Conservation (phyloP, 2,797 vertebrate species). For the Myotis daubentonii region DNA sequence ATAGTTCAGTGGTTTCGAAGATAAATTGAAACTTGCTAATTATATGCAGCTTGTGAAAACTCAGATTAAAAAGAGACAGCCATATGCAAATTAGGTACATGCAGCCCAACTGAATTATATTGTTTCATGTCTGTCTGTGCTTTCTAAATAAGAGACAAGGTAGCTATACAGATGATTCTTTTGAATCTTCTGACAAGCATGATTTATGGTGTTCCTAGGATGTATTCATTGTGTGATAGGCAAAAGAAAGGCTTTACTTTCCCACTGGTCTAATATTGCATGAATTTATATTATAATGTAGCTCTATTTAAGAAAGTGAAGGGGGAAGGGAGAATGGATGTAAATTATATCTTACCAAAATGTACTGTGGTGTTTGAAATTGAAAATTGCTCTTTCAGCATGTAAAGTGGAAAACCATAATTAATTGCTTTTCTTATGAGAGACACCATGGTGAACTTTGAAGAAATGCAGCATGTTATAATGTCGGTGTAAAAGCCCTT, state of each 20-base stretch:
- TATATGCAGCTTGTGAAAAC: conserved; percentile 83
- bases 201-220: conserved; percentile 85
- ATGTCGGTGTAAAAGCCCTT: conserved; percentile 72
- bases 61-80: conserved; percentile 82
- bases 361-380: conserved; percentile 82
- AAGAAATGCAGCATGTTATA: conserved; percentile 76
- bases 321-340: conserved; percentile 75
- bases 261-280: conserved; percentile 81
- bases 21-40: conserved; percentile 86
- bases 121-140: conserved; percentile 78
- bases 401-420: conserved; percentile 82
- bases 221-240: conserved; percentile 82
- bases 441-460: conserved; percentile 75
- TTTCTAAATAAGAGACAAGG: conserved; percentile 86
- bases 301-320: conserved; percentile 81
- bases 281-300: conserved; percentile 83
- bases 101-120: conserved; percentile 78
- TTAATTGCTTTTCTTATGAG: conserved; percentile 84
- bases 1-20: conserved; percentile 83
- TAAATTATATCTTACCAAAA: conserved; percentile 84
- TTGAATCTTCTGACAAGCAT: conserved; percentile 85
- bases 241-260: conserved; percentile 82
- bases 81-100: conserved; percentile 83
- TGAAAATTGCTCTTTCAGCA: conserved; percentile 86
- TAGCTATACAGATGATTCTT: conserved; percentile 81